Base-by-base conservation (phyloP, 2,797 vertebrate genomes). In the Melanotaenia maccullochi region DNA sequence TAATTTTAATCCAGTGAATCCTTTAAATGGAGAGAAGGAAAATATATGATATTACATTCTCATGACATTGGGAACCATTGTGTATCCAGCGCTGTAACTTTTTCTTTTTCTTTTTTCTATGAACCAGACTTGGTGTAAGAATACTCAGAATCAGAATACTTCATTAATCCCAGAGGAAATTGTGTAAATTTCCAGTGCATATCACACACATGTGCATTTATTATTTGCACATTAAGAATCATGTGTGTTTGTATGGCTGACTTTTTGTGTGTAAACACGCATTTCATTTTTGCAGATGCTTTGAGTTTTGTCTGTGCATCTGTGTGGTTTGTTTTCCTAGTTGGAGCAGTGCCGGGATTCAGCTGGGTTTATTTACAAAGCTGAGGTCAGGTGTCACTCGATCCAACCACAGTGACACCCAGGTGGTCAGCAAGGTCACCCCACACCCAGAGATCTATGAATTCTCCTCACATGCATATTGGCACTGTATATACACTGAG, bases 321-420 rank as follows among this genome's bases (percentile, higher is more conserved):
- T 5, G 7, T 60, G 35, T 71, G 49, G 58, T n/a, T 67, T 62
- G 33, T 71, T 73, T 67, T 11, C 42, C 56, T 30, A 51, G 68
- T 42, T 71, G 22, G 57, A 77, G 74, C 51, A 32, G 65, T 73
- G 69, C 38, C 20, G 49, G 61, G 62, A 80, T 86, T 85, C 78
- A 79, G 33, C 40, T 71, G 81, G 85, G 81, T 88, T 89, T 81
- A 84, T 88, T 89, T 84, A 79, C 89, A 90, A 78, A 89, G 89
- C 84, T 92, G 85, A 90, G 87, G 82, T 92, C 87, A 88, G 89
- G 85, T 83, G 89, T 90, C 89, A 92, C 82, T 84, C 28, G 81
- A 93, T 91, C 88, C 65, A 64, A 81, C 79, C 71, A 11, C 35
- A 9, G 58, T 83, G 87, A 85, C 79, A 81, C 87, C 83, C 83